Evolutionary conservation across 1,140 invertebrate species (phyloP).

Genomic region (Ceratina japonica): DNA sequence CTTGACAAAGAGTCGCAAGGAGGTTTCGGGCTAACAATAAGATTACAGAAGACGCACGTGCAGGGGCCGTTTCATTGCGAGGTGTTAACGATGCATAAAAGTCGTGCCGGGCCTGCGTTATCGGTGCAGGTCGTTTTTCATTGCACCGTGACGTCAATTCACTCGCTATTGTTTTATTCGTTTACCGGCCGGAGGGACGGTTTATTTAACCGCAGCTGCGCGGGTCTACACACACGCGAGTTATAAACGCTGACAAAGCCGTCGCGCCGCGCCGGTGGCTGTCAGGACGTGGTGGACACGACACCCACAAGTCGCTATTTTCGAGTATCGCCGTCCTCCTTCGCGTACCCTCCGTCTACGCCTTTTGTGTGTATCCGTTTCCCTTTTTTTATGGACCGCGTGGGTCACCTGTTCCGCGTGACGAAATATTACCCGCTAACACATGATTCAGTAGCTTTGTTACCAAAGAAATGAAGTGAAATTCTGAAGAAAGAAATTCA

Average conservation of each 20-base stretch:
- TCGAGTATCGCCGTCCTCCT: conserved; percentile 32
- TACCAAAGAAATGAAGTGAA: no score
- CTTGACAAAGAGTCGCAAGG: not conserved
- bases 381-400: not conserved
- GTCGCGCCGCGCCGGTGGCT: not conserved
- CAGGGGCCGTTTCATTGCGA: not conserved
- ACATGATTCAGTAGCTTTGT: no score
- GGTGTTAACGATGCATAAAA: conserved; percentile 41
- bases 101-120: conserved; percentile 15
- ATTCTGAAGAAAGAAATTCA: no score
- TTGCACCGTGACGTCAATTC: conserved; percentile 49
- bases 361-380: conserved; percentile 5
- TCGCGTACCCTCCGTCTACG: not conserved
- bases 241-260: conserved; percentile 56
- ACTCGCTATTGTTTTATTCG: conserved; percentile 52
- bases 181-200: conserved; percentile 12
- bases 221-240: conserved; percentile 15
- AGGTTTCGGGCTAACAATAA: not conserved
- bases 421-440: no score
- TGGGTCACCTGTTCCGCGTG: not conserved
- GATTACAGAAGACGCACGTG: not conserved
- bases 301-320: conserved; percentile 43
- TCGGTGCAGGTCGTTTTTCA: conserved; percentile 38
- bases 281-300: conserved; percentile 9
- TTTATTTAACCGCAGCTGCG: conserved; percentile 53